Base-by-base conservation (phyloP, 2,113 vertebrate species). In the human (Homo sapiens) region DNA sequence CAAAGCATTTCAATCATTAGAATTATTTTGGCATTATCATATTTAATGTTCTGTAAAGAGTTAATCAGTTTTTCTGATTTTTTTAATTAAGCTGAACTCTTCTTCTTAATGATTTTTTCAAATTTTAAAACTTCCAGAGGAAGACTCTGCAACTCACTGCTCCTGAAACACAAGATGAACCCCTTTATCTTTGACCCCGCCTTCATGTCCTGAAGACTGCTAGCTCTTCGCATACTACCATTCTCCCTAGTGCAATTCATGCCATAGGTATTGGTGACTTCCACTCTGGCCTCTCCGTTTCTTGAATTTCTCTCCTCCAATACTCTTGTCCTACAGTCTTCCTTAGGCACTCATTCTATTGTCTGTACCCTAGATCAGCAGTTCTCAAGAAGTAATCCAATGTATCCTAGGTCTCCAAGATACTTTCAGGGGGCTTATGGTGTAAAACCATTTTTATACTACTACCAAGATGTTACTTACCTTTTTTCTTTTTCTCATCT, bases 21-120 rank as follows among this genome's bases (percentile, higher is more conserved):
- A 75, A 88, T 23, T 48, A 20, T 84, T 87, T 89, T 89, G 43
- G n/a, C 14, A 72, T 59, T 35, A 52, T 93, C 40, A 30, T 94
- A 89, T 66, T 98, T 43, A 76, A 89, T 25, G 1, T 40, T 93
- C 32, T 89, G 8, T 83, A 50, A 86, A 80, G 17, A 66, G 91
- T 84, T 83, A 84, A 50, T 16, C 23, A 89, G 38, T 80, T 96
- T 95, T 84, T 38, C 45, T 92, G 25, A 79, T n/a, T 96, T 95
- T 85, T 30, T 30, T 3, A 2, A 83, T 45, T 96, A 95, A 79
- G 35, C 59, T 40, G 43, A 82, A 72, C 12, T 55, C 12, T 73
- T 92, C 2, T 27, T 90, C 23, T 92, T 45, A 79, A 89, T 59
- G 16, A 0, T 57, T 88, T 78, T 0, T 83, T 91, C 3, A 75